Evolutionary conservation across 2,888 invertebrate species (phyloP), one percentile per base, ranked within the genome.

Genomic region (Serripes groenlandicus): DNA sequence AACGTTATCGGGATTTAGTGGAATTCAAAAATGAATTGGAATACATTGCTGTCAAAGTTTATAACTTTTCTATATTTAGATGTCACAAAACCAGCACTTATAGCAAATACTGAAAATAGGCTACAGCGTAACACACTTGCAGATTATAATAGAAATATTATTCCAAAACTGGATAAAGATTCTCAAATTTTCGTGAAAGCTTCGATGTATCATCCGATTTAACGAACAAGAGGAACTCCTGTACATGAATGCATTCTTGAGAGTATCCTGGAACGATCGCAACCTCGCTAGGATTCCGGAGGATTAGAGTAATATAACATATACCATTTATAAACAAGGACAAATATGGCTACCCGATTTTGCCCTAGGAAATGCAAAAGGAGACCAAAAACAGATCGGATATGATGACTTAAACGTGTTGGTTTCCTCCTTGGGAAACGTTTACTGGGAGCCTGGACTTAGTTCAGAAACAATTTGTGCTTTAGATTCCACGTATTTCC

Each of bases 271-370:
- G 62, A 34, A 9, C 0, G 62, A 62, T 62, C 28, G n/a, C 7
- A 30, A 32, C 11, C 34, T 62, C 0, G 62, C 62, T 1, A 34
- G 62, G 62, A 15, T n/a, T 4, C 62, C 62, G 7, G n/a, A 32
- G 9, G 34, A 34, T 15, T 62, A 62, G n/a, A n/a, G 21, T 21
- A 62, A 62, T 21, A 34, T 21, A 34, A 34, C 62, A 5, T 32
- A n/a, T n/a, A 62, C 62, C 18, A 34, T 62, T 5, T 62, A 62
- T n/a, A 62, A 62, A 34, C 62, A 62, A 62, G 32, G n/a, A 34
- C 62, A 62, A 62, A 34, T 62, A 3, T 62, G 62, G 62, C 62
- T 62, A 34, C 62, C 62, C 7, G 62, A 62, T n/a, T 34, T 62
- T 32, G 62, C 34, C 7, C n/a, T 34, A n/a, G n/a, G 15, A 18